Conservation (phyloP, 1,140 invertebrate genomes). For the Drosophila equinoxialis region DNA sequence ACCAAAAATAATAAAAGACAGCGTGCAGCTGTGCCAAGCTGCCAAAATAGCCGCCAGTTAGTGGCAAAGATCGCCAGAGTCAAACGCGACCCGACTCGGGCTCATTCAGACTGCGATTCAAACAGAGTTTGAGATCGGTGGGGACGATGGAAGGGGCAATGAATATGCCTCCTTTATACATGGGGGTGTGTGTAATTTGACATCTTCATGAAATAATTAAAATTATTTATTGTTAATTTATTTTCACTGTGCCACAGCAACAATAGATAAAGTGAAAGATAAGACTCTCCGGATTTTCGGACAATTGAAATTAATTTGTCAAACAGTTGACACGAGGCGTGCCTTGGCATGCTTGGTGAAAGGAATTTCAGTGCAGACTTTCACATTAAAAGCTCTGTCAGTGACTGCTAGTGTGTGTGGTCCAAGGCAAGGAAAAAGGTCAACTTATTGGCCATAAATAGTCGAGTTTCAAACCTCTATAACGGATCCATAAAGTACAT, state of each 20-base stretch:
- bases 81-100: constrained; percentile 26
- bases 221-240: constrained; percentile 82
- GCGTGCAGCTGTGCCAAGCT: constrained; percentile 68
- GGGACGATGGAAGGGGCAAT: constrained; percentile 8
- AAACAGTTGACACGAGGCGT: constrained; percentile 59
- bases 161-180: constrained; percentile 17
- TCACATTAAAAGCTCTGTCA: constrained; percentile 53
- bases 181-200: constrained; percentile 78
- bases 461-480: constrained; percentile 59
- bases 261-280: constrained; percentile 72
- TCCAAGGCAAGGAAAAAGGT: constrained; percentile 42
- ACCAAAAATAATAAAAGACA: constrained; percentile 68
- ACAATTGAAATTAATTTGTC: constrained; percentile 81
- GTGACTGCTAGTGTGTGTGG: background rate
- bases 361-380: constrained; percentile 62
- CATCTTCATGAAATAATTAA: constrained; percentile 82
- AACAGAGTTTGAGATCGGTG: constrained; percentile 10
- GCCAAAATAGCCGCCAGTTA: constrained; percentile 55
- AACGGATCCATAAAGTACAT: background rate
- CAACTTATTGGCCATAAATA: constrained; percentile 29
- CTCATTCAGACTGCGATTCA: constrained; percentile 23
- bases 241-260: constrained; percentile 55
- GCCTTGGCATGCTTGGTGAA: constrained; percentile 46
- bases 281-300: constrained; percentile 37
- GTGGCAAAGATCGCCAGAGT: constrained; percentile 66